Percentiles rank a stretch among this genome's conserved stretches.
phyloP scores from a whole-genome alignment of 2,113 vertebrate species.

The Parus major region DNA sequence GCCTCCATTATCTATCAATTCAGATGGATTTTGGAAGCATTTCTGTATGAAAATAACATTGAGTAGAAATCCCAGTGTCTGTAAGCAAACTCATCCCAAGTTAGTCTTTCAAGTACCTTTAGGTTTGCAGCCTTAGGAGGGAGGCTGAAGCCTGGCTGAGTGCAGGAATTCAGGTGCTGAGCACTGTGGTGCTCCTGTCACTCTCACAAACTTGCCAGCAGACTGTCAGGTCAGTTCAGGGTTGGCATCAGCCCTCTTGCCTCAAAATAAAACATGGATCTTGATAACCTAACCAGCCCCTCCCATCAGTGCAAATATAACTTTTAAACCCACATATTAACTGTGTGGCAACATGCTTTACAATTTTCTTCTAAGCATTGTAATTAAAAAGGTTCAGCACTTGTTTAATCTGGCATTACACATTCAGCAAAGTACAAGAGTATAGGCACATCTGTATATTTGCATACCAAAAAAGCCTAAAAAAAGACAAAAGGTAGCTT shows the following conservation, averaged over 20 bases:
- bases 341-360: constrained; percentile 9
- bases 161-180: background rate
- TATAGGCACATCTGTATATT: constrained; percentile 68
- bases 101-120: background rate
- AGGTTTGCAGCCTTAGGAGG: background rate
- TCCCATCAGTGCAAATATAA: background rate
- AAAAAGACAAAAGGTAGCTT: constrained; percentile 71
- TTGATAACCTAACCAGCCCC: background rate
- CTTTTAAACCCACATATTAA: background rate
- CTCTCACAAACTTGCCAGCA: background rate
- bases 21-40: background rate
- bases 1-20: background rate
- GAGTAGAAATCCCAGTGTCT: background rate
- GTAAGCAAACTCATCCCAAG: background rate
- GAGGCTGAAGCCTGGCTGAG: background rate
- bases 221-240: background rate
- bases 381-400: constrained; percentile 30
- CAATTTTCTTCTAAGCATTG: constrained; percentile 23
- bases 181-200: too few relatives aligned
- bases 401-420: constrained; percentile 49
- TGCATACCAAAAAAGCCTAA: constrained; percentile 63
- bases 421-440: constrained; percentile 56
- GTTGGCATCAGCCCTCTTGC: background rate
- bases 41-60: background rate
- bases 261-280: background rate